Conservation (phyloP, 1,140 invertebrate species). For the Grapholita molesta region DNA sequence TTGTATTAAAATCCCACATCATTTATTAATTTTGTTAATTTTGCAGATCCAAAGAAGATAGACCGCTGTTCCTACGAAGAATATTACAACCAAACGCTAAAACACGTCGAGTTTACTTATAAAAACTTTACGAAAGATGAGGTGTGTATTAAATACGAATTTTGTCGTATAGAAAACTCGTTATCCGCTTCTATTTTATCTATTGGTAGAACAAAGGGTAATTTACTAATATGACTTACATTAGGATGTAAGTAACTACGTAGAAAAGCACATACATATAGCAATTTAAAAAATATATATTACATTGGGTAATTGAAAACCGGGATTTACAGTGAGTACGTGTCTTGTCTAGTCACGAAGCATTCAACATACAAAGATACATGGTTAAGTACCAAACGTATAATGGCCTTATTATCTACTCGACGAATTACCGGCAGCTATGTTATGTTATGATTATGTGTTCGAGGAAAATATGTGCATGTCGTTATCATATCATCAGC, state of each 20-base stretch:
- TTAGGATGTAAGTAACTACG: too few species aligned
- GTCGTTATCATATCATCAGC: background rate
- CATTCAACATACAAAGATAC: background rate
- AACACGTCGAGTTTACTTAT: conserved; percentile 66
- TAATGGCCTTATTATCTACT: background rate
- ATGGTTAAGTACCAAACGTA: too few species aligned
- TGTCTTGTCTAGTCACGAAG: background rate
- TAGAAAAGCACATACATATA: background rate
- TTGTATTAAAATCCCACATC: too few species aligned
- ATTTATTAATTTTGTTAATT: background rate
- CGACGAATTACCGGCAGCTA: background rate
- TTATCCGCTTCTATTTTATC: too few species aligned
- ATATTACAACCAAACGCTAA: conserved; percentile 73
- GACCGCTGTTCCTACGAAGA: conserved; percentile 75
- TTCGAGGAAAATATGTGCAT: background rate
- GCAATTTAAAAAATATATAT: too few species aligned
- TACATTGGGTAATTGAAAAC: too few species aligned
- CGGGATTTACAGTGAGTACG: background rate
- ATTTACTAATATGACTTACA: too few species aligned
- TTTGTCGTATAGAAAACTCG: background rate
- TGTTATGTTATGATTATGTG: background rate
- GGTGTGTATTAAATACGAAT: conserved; percentile 35
- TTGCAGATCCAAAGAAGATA: conserved; percentile 71
- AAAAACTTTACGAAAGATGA: conserved; percentile 65
- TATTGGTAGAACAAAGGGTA: too few species aligned